phyloP scores from a whole-genome alignment of 1,140 invertebrate genomes.

The Phthorimaea operculella region DNA sequence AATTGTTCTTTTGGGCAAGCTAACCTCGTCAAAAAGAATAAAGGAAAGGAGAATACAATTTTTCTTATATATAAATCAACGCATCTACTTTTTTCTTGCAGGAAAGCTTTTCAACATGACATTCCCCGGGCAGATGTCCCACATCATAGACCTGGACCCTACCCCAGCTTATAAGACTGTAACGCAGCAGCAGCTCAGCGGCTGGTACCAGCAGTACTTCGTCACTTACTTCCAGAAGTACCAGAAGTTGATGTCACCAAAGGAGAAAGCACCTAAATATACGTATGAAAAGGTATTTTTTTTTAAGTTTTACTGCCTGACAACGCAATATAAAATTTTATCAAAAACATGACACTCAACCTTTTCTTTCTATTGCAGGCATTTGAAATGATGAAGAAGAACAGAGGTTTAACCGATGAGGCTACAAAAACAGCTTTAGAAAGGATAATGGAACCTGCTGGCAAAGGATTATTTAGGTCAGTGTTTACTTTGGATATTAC shows the following conservation, averaged over 20 bases:
- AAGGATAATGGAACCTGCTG: slow-evolving; percentile 25
- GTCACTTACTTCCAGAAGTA: slow-evolving; percentile 31
- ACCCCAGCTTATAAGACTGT: slow-evolving; percentile 1
- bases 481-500: not conserved
- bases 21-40: too few relatives aligned
- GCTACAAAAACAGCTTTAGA: slow-evolving; percentile 23
- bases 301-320: too few relatives aligned
- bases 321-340: too few relatives aligned
- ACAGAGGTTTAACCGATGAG: slow-evolving; percentile 23
- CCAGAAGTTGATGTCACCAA: slow-evolving; percentile 24
- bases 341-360: too few relatives aligned
- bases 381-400: slow-evolving; percentile 21
- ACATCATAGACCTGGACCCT: slow-evolving; percentile 34
- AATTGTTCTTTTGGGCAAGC: too few relatives aligned
- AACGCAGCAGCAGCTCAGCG: not conserved
- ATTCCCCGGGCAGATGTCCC: slow-evolving; percentile 27
- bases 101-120: slow-evolving; percentile 33
- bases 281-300: slow-evolving; percentile 31
- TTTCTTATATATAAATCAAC: too few relatives aligned
- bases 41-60: too few relatives aligned
- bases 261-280: slow-evolving; percentile 22
- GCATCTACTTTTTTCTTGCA: slow-evolving; percentile 18
- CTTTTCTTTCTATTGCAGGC: too few relatives aligned
- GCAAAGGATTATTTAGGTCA: slow-evolving; percentile 34
- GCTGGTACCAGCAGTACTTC: slow-evolving; percentile 32